A percentile compares a stretch with the other conserved stretches of the same genome.
Evolutionary conservation across 2,113 vertebrate species (phyloP).

Genomic region (Centropus unirufus): DNA sequence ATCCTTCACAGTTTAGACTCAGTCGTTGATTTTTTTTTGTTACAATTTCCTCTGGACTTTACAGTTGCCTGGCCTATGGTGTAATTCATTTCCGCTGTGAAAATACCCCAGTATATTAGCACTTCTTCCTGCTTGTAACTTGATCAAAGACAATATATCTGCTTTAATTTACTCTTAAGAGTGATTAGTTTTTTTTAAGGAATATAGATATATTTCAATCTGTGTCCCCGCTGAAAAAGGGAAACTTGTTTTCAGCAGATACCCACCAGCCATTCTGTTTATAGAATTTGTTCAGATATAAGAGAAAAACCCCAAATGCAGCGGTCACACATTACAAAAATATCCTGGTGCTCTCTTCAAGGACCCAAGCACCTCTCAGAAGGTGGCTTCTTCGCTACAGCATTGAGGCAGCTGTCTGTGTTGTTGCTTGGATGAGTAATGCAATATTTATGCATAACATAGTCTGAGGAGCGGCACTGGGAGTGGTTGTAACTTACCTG

Average conservation of each 20-base stretch:
- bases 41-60: slow-evolving; percentile 59
- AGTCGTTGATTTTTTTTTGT: slow-evolving; percentile 54
- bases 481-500: neutral
- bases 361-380: neutral
- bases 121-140: slow-evolving; percentile 55
- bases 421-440: neutral
- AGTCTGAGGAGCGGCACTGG: neutral
- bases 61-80: slow-evolving; percentile 37
- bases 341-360: neutral
- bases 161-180: slow-evolving; percentile 56
- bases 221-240: neutral
- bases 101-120: slow-evolving; percentile 63
- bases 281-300: neutral
- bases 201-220: slow-evolving; percentile 1
- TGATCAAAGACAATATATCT: slow-evolving; percentile 54
- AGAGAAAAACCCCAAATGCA: neutral
- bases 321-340: neutral
- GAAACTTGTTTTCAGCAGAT: slow-evolving; percentile 3
- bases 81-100: slow-evolving; percentile 75
- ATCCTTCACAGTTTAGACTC: slow-evolving; percentile 52
- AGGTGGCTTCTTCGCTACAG: neutral
- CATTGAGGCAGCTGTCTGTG: neutral
- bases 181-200: neutral
- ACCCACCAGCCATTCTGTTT: neutral
- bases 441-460: neutral